Evolutionary conservation across 2,888 invertebrate species (phyloP).

Genomic region (Heteropelma amictum): DNA sequence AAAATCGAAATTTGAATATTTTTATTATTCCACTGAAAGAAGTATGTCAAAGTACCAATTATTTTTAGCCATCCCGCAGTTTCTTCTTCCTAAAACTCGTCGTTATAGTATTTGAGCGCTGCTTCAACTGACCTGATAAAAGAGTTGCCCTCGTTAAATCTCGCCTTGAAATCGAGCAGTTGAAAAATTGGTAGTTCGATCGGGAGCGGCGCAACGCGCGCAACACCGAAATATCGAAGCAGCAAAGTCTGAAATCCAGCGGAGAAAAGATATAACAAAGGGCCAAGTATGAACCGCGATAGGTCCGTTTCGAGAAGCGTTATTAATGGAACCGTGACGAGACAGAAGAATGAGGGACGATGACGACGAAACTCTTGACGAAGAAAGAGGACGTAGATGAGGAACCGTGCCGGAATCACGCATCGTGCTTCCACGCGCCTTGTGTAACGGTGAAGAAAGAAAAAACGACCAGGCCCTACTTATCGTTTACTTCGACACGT

Average conservation of each 20-base stretch:
- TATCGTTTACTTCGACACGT: constrained; percentile 40
- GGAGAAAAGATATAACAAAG: constrained; percentile 11
- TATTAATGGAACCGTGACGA: constrained; percentile 75
- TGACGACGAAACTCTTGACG: constrained; percentile 37
- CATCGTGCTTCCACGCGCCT: constrained; percentile 62
- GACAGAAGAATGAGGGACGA: constrained; percentile 27
- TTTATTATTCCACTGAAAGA: too few species aligned
- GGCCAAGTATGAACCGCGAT: constrained; percentile 24
- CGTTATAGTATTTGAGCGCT: too few species aligned
- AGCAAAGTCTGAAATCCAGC: constrained; percentile 20
- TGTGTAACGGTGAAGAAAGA: constrained; percentile 56
- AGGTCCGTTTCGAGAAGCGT: constrained; percentile 47
- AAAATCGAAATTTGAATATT: too few species aligned
- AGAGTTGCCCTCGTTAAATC: too few species aligned
- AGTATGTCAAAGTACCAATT: too few species aligned
- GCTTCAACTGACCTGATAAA: too few species aligned
- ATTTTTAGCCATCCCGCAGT: too few species aligned
- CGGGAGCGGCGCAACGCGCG: too few species aligned
- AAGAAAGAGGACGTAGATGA: constrained; percentile 36
- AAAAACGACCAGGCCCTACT: constrained; percentile 46
- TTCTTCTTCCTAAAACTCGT: too few species aligned
- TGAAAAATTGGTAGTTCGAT: too few species aligned
- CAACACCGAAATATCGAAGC: constrained; percentile 26
- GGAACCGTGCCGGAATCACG: constrained; percentile 72
- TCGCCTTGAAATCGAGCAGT: too few species aligned